phyloP scores from a whole-genome alignment of 2,888 invertebrate species.

The Latrodectus elegans region DNA sequence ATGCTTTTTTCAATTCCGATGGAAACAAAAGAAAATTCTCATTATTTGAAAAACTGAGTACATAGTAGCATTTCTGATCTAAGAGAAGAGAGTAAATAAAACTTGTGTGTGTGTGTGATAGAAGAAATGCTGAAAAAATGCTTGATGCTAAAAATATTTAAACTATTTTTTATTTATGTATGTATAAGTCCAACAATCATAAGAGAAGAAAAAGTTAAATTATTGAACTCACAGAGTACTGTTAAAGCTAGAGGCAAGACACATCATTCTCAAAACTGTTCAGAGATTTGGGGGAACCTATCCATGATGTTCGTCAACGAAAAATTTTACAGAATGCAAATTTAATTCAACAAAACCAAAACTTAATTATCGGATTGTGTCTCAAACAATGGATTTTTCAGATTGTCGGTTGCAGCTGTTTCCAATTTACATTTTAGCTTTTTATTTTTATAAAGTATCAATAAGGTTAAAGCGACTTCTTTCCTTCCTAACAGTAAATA shows the following conservation, averaged over 20 bases:
- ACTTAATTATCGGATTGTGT: constrained; percentile 67
- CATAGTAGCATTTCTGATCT: background rate
- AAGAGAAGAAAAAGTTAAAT: constrained; percentile 46
- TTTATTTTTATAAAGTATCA: constrained; percentile 44
- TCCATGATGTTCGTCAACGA: constrained; percentile 40
- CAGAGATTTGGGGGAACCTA: constrained; percentile 28
- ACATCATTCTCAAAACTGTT: constrained; percentile 32
- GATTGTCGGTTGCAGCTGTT: constrained; percentile 56
- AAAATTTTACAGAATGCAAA: constrained; percentile 44
- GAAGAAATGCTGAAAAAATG: no score
- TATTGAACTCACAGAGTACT: constrained; percentile 39
- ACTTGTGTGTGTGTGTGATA: no score
- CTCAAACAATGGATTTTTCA: constrained; percentile 52
- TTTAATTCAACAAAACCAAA: constrained; percentile 65
- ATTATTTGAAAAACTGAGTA: no score
- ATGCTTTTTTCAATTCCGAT: no score
- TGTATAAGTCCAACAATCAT: constrained; percentile 6
- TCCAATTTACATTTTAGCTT: constrained; percentile 61
- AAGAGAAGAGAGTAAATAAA: background rate
- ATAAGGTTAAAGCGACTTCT: constrained; percentile 18
- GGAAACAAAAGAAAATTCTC: no score
- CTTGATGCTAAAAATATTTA: no score
- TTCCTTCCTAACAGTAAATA: background rate
- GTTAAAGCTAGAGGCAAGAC: constrained; percentile 41
- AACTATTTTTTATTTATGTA: no score